phyloP scores from a whole-genome alignment of 2,113 vertebrate species.

The Marcusenius ussheri region DNA sequence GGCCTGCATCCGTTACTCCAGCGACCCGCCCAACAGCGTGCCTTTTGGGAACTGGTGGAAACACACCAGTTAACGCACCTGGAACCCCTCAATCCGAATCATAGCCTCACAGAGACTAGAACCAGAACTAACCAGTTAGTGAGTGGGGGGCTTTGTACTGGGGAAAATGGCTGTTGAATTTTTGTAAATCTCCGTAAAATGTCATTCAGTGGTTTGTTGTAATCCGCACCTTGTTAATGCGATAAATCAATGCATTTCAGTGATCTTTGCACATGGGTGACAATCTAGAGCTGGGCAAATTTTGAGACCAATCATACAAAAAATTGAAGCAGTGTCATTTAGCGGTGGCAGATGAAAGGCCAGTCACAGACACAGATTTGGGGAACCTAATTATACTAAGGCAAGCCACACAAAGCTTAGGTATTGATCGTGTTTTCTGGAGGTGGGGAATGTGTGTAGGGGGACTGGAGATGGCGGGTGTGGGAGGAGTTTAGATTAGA shows the following conservation, averaged over 20 bases:
- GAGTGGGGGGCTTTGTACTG: background rate
- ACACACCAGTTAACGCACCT: background rate
- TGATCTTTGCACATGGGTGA: background rate
- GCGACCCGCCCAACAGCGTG: background rate
- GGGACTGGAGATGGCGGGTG: background rate
- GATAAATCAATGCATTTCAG: background rate
- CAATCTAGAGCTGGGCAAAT: background rate
- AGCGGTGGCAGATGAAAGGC: background rate
- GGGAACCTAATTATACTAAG: background rate
- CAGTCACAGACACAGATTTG: background rate
- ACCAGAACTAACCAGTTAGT: background rate
- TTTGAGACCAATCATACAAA: background rate
- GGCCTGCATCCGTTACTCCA: background rate
- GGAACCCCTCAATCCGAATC: background rate
- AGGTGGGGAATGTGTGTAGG: background rate
- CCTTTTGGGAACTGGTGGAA: background rate
- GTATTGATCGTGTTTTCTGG: background rate
- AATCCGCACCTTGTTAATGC: background rate
- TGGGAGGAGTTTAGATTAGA: background rate
- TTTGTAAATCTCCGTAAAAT: background rate
- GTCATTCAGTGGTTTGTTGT: background rate
- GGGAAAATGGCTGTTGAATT: background rate
- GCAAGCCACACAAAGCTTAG: background rate
- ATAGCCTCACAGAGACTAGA: background rate
- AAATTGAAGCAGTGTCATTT: background rate